phyloP scores from a whole-genome alignment of 1,140 invertebrate genomes.

The Phthorimaea operculella region DNA sequence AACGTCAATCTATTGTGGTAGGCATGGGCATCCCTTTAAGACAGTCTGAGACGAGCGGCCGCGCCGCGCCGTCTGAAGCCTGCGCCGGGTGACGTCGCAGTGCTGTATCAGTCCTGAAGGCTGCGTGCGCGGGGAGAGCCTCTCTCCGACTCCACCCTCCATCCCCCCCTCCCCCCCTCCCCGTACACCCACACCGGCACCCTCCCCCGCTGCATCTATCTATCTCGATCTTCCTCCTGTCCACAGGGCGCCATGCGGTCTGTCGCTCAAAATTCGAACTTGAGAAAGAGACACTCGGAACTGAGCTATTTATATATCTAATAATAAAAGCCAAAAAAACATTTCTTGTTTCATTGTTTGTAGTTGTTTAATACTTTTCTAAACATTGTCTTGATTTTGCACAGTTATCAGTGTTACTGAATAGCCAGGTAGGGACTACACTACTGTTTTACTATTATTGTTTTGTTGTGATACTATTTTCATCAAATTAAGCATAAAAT shows the following conservation, averaged over 20 bases:
- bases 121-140: constrained; percentile 4
- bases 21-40: not conserved
- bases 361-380: too few relatives aligned
- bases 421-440: too few relatives aligned
- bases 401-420: too few relatives aligned
- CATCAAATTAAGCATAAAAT: too few relatives aligned
- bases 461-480: too few relatives aligned
- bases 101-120: constrained; percentile 32
- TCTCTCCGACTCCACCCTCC: not conserved
- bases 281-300: not conserved
- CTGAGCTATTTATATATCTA: not conserved
- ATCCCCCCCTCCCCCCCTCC: not conserved
- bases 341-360: too few relatives aligned
- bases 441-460: too few relatives aligned
- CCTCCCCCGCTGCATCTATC: not conserved
- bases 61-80: constrained; percentile 16
- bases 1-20: too few relatives aligned
- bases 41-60: not conserved
- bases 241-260: constrained; percentile 18
- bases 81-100: constrained; percentile 22
- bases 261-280: not conserved
- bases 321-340: too few relatives aligned
- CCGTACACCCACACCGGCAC: not conserved
- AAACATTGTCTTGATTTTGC: too few relatives aligned
- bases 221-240: not conserved